Base-by-base conservation (phyloP, 2,888 invertebrate genomes). In the Toxonevra muliebris region DNA sequence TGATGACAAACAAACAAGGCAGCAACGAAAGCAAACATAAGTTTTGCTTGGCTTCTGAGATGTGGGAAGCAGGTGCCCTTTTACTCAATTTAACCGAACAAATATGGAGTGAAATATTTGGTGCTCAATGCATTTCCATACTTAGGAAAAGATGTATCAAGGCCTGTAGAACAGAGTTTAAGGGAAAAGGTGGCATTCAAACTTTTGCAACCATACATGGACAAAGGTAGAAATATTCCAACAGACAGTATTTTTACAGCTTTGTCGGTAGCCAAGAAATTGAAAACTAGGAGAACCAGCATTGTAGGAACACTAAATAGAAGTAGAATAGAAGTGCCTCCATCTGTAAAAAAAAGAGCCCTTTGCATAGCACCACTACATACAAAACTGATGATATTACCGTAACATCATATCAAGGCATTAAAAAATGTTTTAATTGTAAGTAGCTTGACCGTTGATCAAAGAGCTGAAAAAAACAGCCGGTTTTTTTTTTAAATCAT, bases 381-480 rank as follows among this genome's bases (percentile, higher is more conserved):
- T 57, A 57, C 30, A 57, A 57, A 57, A 12, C 57, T 20, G 57
- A n/a, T 12, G 57, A 57, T 57, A 30, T 57, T 12, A 57, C 40
- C 13, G 17, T 57, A n/a, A 57, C 20, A 20, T 57, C 57, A 57
- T 57, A 57, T 30, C 57, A 57, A 57, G 57, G 20, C 30, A n/a
- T 19, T 12, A 12, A 57, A 57, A 20, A 57, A 57, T 19, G 20
- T 57, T 20, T 12, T 57, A 20, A 15, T 57, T 57, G 20, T 57
- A 57, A 57, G 57, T 20, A 57, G 30, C 57, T 57, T 57, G 20
- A 12, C 15, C 57, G 20, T 12, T 30, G 57, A 19, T 10, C 12
- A 19, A 57, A 11, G 12, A 57, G 12, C 20, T 20, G 57, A 57
- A 20, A 57, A 20, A 57, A 57, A 57, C 17, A 57, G 57, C 57